Evolutionary conservation across 2,113 vertebrate genomes (phyloP).

Genomic region (Cavia aperea): DNA sequence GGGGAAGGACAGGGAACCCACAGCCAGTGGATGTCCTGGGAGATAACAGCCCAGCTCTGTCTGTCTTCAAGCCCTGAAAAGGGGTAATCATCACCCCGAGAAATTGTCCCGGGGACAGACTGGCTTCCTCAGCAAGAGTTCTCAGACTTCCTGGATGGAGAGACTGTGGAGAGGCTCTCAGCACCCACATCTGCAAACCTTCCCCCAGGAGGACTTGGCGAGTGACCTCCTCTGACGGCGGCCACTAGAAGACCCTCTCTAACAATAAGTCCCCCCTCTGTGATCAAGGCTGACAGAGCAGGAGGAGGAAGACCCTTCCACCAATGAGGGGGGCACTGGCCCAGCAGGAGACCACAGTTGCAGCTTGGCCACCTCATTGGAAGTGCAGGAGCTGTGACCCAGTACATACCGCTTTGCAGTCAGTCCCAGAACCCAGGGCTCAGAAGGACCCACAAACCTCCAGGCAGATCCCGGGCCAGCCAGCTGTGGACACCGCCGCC

Average conservation of each 20-base stretch:
- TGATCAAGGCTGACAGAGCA: not conserved
- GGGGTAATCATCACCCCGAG: not conserved
- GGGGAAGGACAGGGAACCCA: conserved; percentile 43
- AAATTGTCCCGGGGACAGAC: not conserved
- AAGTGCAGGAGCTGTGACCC: not conserved
- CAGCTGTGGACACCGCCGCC: not conserved
- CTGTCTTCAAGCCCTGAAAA: rapidly evolving
- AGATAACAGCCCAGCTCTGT: not conserved
- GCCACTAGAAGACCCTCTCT: not conserved
- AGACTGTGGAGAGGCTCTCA: rapidly evolving
- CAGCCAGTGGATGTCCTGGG: not conserved
- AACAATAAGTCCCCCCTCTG: not conserved
- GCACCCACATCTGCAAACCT: rapidly evolving
- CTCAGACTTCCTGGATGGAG: not conserved
- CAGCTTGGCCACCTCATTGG: not conserved
- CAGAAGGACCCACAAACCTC: not conserved
- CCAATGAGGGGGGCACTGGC: no score
- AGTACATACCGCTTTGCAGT: not conserved
- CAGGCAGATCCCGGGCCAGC: not conserved
- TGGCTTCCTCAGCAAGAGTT: not conserved
- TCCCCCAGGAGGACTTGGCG: not conserved
- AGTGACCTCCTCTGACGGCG: rapidly evolving
- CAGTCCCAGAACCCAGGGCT: not conserved
- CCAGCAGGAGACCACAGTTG: not conserved
- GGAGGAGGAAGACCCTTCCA: not conserved